These are phyloP conservation scores for Oostethus manadensis DNA, from an alignment of 2,113 vertebrate species.

Conservation along the genomic window DNA sequence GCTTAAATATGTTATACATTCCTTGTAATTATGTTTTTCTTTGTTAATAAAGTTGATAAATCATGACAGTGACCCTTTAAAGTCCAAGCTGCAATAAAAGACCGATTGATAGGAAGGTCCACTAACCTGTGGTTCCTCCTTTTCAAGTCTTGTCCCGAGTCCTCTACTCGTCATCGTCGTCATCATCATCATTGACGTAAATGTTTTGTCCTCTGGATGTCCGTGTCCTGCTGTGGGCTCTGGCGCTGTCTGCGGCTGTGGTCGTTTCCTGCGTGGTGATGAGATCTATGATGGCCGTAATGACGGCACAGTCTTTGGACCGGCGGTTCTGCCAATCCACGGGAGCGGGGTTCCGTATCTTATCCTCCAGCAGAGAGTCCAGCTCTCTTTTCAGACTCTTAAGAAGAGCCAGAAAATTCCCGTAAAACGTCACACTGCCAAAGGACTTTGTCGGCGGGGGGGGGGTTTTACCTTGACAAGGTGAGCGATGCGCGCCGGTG, in stretches of 20 bases:
- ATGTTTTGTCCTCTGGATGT: slow-evolving; percentile 55
- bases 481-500: slow-evolving; percentile 87
- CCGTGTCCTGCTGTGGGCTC: slow-evolving; percentile 40
- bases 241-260: slow-evolving; percentile 5
- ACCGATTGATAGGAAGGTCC: not conserved
- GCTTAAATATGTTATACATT: too few species aligned
- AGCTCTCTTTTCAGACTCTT: slow-evolving; percentile 87
- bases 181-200: slow-evolving; percentile 60
- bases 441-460: too few species aligned
- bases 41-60: too few species aligned
- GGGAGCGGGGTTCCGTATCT: slow-evolving; percentile 85
- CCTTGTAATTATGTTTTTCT: too few species aligned
- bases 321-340: slow-evolving; percentile 85
- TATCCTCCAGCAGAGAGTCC: slow-evolving; percentile 86
- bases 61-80: too few species aligned
- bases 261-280: slow-evolving; percentile 90
- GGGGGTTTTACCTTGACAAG: slow-evolving; percentile 83
- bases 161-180: slow-evolving; percentile 67
- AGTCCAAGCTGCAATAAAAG: not conserved
- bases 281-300: slow-evolving; percentile 92
- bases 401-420: not conserved
- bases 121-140: not conserved
- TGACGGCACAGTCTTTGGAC: slow-evolving; percentile 88
- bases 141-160: not conserved
- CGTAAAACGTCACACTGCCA: not conserved